Conservation (phyloP, 2,888 invertebrate species). For the Microchrysa polita region DNA sequence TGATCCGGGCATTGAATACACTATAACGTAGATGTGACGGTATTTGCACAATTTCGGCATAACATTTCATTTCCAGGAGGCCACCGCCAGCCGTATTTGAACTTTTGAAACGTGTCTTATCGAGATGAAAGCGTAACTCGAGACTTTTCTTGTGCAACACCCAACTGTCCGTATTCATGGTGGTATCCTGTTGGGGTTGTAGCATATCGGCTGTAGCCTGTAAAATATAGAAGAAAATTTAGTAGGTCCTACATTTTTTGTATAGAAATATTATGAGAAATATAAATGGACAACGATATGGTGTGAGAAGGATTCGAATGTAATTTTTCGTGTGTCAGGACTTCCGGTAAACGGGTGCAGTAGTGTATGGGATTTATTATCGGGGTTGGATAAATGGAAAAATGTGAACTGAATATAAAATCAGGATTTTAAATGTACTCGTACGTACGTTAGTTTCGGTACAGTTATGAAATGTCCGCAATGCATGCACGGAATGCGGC, state of each 20-base stretch:
- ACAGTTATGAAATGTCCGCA: too few relatives aligned
- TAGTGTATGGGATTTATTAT: too few relatives aligned
- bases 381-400: too few relatives aligned
- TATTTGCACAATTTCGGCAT: constrained; percentile 64
- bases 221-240: constrained; percentile 24
- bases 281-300: neutral
- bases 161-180: constrained; percentile 62
- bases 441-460: too few relatives aligned
- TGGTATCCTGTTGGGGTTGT: constrained; percentile 61
- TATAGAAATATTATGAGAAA: neutral
- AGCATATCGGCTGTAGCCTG: constrained; percentile 61
- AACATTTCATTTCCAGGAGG: constrained; percentile 61
- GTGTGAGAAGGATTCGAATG: neutral
- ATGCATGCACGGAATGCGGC: too few relatives aligned
- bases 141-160: constrained; percentile 60
- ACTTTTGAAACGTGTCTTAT: constrained; percentile 61
- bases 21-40: constrained; percentile 60
- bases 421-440: too few relatives aligned
- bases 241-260: neutral
- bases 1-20: constrained; percentile 58
- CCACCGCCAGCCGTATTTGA: too few relatives aligned
- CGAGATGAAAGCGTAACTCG: constrained; percentile 62
- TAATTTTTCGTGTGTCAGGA: neutral
- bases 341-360: too few relatives aligned
- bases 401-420: too few relatives aligned